phyloP scores from a whole-genome alignment of 2,113 vertebrate genomes.

The Guaruba guarouba region DNA sequence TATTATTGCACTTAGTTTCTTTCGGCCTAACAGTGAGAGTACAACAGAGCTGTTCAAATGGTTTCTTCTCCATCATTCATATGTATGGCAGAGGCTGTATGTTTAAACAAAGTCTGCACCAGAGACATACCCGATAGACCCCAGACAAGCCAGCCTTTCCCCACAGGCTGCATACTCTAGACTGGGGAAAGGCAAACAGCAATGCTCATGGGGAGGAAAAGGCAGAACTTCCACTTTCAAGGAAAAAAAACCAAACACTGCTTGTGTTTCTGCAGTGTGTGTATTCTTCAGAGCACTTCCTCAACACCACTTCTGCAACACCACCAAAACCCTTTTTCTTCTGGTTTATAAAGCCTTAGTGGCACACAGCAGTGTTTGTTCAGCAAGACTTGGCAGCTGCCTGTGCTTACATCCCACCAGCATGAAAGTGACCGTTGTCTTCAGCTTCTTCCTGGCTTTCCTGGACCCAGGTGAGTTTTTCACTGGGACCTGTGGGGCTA shows the following conservation, averaged over 20 bases:
- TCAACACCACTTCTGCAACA: not conserved
- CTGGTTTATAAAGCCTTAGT: not conserved
- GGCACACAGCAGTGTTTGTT: not conserved
- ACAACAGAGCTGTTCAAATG: not conserved
- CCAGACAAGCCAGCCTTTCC: not conserved
- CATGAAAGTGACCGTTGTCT: not conserved
- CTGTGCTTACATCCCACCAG: not conserved
- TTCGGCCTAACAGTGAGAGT: not conserved
- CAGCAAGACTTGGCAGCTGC: not conserved
- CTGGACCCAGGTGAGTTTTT: constrained; percentile 27
- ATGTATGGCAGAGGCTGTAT: not conserved
- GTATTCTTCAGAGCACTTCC: not conserved
- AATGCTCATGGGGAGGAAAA: not conserved
- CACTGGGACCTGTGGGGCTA: rapidly evolving
- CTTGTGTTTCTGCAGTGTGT: not conserved
- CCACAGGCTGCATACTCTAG: not conserved
- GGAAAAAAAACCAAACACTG: not conserved
- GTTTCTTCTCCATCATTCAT: not conserved
- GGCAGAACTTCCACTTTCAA: not conserved
- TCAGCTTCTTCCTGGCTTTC: constrained; percentile 25
- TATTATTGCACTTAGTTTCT: not conserved
- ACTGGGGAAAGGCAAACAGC: not conserved
- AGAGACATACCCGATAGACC: not conserved
- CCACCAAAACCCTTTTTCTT: not conserved
- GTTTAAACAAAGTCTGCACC: not conserved